Evolutionary conservation across 2,113 vertebrate genomes (phyloP), one percentile per base, ranked within the genome.

Genomic region (Ictalurus furcatus): DNA sequence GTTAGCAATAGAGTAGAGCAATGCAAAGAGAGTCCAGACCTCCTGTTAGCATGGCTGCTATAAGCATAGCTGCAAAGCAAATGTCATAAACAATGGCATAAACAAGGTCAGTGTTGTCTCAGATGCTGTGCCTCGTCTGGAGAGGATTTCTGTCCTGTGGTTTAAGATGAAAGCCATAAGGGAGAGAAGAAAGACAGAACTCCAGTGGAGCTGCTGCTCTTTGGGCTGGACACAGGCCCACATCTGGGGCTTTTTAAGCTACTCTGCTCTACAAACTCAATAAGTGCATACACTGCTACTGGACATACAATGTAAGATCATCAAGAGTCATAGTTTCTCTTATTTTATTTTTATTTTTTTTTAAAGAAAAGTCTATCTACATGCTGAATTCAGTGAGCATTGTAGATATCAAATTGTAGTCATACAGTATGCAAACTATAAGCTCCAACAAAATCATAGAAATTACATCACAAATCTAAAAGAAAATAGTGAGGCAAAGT

Each of bases 211-310:
- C 65, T 71, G n/a, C 58, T 84, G 59, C 78, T 52, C 56, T 88
- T 54, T 87, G 89, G 88, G 74, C 34, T 63, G 82, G 85, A 82
- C 56, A 71, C 81, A 74, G 82, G 76, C 69, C 69, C 80, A 85
- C 92, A 91, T 91, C 88, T 90, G 91, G 89, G 81, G 44, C 86
- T 87, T 89, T 89, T 92, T 92, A 90, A 88, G 65, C 23, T 79
- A 83, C 87, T 85, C 87, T 48, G 34, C 71, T 79, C 40, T 81
- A 86, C 87, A 89, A 90, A 90, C 74, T 87, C 81, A 88, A 87
- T 90, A 85, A 88, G 85, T 44, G 25, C 78, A 85, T 67, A 48
- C 19, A 40, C 71, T 67, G 44, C 63, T 92, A 91, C 87, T 0
- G 2, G 81, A 90, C 21, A 89, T 81, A 59, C 74, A 92, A 89